Evolutionary conservation across 2,113 vertebrate species (phyloP), one percentile per base, ranked within the genome.

Genomic region (Sitta europaea): DNA sequence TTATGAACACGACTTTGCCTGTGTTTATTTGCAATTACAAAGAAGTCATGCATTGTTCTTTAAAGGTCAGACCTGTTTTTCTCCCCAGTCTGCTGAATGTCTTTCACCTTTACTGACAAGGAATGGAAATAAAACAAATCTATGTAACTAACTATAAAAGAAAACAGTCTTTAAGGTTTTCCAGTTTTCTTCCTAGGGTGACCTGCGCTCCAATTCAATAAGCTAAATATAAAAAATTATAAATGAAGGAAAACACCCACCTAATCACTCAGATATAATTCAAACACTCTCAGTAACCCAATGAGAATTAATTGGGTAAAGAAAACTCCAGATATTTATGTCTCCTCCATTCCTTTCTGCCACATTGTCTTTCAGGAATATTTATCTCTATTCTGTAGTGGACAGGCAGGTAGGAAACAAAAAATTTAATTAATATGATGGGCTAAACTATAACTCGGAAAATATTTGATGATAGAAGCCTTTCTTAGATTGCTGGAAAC

Each of bases 191-290:
- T 71, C 59, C 38, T 66, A 94, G 65, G 67, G 92, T 17, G 18
- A 81, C 31, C 25, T 73, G 6, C 51, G 3, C 62, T 71, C 77
- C 70, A 84, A n/a, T 43, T n/a, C 4, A 73, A 63, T 42, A 68
- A 86, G 9, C 16, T 81, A 94, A 95, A 80, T 33, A 40, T 7
- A 31, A 55, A 58, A 57, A 53, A 76, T 3, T 55, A 43, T 12
- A 57, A 92, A 82, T 38, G 4, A 84, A 82, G 12, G 23, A 55
- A 91, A 80, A 92, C 53, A 48, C 14, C 42, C 67, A 70, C 33
- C 70, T 88, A 92, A 78, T 94, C 55, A 76, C 13, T 79, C 47
- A 79, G 54, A 87, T 93, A 95, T 95, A 94, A 95, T 96, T 96
- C 72, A 96, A 94, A 61, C 35, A 75, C 28, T 88, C 96, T 94